phyloP scores from a whole-genome alignment of 2,888 invertebrate genomes.

The Lycophotia porphyrea region DNA sequence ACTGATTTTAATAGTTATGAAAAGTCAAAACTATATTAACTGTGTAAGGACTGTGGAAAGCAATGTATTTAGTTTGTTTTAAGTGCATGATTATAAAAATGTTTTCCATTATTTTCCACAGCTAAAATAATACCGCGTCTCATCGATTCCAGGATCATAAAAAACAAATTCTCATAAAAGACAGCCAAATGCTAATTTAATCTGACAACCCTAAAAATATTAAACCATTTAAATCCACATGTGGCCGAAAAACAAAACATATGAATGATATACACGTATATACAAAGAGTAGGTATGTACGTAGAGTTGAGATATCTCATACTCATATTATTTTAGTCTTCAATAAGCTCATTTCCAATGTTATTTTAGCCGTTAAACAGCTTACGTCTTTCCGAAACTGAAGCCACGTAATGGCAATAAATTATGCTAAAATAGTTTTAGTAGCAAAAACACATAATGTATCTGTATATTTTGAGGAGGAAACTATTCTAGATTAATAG shows the following conservation, averaged over 20 bases:
- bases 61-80: not conserved
- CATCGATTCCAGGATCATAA: not conserved
- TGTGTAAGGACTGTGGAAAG: not conserved
- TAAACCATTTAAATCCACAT: not conserved
- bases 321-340: constrained; percentile 32
- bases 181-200: not conserved
- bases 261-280: not conserved
- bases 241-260: not conserved
- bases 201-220: not conserved
- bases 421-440: constrained; percentile 54
- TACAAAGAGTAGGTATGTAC: too few relatives aligned
- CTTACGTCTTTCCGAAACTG: constrained; percentile 49
- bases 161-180: not conserved
- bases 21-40: not conserved
- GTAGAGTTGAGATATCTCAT: not conserved
- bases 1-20: not conserved
- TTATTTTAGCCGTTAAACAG: constrained; percentile 47
- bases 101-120: not conserved
- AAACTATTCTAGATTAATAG: constrained; percentile 16
- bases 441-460: constrained; percentile 42
- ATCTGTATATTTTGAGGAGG: constrained; percentile 25
- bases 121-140: not conserved
- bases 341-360: constrained; percentile 49
- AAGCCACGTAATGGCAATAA: constrained; percentile 54
- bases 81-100: not conserved